These are phyloP conservation scores for Sebastes itinus DNA, from an alignment of 2,797 vertebrate species.

Conservation along the genomic window DNA sequence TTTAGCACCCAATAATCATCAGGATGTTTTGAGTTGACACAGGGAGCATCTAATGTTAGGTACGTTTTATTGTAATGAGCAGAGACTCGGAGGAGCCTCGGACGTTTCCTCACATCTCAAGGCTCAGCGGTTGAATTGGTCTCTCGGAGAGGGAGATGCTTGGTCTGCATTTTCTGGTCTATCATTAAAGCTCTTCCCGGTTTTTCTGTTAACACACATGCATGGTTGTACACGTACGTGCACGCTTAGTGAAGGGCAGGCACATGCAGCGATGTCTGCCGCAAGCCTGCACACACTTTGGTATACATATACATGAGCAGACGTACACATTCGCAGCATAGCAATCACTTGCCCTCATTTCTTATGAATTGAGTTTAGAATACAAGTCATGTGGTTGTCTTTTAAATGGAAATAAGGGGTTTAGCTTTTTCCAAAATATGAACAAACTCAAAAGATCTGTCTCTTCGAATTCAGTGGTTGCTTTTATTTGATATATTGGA, in stretches of 20 bases:
- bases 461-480: neutral
- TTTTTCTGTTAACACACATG: constrained; percentile 21
- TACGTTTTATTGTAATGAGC: constrained; percentile 51
- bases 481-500: neutral
- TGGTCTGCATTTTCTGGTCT: constrained; percentile 58
- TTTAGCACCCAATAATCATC: constrained; percentile 63
- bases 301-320: neutral
- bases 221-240: neutral
- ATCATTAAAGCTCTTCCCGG: constrained; percentile 61
- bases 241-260: neutral
- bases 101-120: constrained; percentile 30
- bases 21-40: constrained; percentile 62
- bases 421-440: neutral
- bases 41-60: constrained; percentile 45
- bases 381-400: neutral
- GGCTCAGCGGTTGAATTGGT: constrained; percentile 49
- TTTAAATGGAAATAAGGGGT: constrained; percentile 29
- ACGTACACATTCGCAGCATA: neutral
- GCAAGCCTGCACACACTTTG: neutral
- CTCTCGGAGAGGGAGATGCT: constrained; percentile 61
- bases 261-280: constrained; percentile 8
- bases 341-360: neutral
- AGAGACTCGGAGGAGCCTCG: constrained; percentile 26
- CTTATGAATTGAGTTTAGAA: neutral
- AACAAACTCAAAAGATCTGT: neutral